Percentiles rank a stretch among this genome's conserved stretches.
phyloP scores from a whole-genome alignment of 2,888 invertebrate genomes.

The Acanthococcus lagerstroemiae region DNA sequence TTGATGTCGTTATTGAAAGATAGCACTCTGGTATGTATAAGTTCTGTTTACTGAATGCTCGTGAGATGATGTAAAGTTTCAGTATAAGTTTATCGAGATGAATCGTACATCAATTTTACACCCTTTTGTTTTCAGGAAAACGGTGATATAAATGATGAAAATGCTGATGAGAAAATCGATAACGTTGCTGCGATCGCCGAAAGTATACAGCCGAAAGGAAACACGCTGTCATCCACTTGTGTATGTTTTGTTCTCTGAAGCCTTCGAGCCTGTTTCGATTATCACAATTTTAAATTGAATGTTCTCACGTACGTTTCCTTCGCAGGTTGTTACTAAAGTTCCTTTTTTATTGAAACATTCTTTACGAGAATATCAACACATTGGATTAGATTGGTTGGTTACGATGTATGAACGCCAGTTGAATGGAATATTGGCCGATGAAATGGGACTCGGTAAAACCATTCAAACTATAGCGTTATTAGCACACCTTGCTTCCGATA shows the following conservation, averaged over 20 bases:
- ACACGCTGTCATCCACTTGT: slow-evolving; percentile 86
- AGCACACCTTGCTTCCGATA: slow-evolving; percentile 87
- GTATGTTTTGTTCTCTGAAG: slow-evolving; percentile 44
- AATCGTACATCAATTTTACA: background rate
- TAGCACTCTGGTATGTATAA: background rate
- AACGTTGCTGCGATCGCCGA: slow-evolving; percentile 90
- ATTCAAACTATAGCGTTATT: slow-evolving; percentile 92
- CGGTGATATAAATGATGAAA: slow-evolving; percentile 41
- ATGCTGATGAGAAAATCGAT: slow-evolving; percentile 65
- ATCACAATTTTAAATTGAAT: slow-evolving; percentile 25
- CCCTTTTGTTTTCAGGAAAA: slow-evolving; percentile 10
- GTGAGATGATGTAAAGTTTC: too few relatives aligned
- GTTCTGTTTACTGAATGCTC: too few relatives aligned
- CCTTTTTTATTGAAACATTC: slow-evolving; percentile 84
- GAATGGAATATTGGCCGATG: slow-evolving; percentile 92
- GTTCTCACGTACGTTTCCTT: slow-evolving; percentile 35
- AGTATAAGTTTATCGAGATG: background rate
- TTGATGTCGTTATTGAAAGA: slow-evolving; percentile 6
- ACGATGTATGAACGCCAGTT: slow-evolving; percentile 90
- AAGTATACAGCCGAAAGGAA: slow-evolving; percentile 95
- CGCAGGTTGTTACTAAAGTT: slow-evolving; percentile 77
- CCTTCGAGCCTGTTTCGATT: too few relatives aligned
- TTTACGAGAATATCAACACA: slow-evolving; percentile 91
- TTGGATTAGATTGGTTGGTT: slow-evolving; percentile 93
- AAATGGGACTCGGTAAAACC: slow-evolving; percentile 95